phyloP scores from a whole-genome alignment of 2,113 vertebrate species.

The Peromyscus leucopus region DNA sequence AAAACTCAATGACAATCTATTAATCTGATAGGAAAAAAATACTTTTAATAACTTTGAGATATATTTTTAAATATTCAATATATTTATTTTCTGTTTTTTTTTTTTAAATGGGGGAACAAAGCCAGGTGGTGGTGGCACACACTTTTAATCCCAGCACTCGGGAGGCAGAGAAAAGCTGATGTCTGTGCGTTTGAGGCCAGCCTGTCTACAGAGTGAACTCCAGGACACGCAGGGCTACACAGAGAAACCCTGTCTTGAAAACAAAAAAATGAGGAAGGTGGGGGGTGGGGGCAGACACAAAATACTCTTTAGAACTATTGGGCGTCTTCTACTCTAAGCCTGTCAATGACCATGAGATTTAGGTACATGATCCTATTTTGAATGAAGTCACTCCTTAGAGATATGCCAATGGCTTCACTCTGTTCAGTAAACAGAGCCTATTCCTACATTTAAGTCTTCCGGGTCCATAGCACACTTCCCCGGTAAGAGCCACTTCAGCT shows the following conservation, averaged over 20 bases:
- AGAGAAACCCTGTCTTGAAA: not conserved
- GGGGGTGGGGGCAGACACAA: not conserved
- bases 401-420: constrained; percentile 33
- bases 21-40: constrained; percentile 29
- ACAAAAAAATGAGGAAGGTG: not conserved
- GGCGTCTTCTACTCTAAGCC: constrained; percentile 17
- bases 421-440: constrained; percentile 58
- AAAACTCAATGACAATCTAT: constrained; percentile 29
- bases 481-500: constrained; percentile 44
- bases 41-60: not conserved
- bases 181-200: not conserved
- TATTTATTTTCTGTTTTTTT: not conserved
- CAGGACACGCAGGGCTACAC: not conserved
- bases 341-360: not conserved
- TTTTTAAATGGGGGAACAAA: not conserved
- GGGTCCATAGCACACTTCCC: not conserved
- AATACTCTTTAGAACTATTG: not conserved
- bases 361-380: not conserved
- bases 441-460: constrained; percentile 38
- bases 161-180: not conserved
- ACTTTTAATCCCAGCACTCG: not conserved
- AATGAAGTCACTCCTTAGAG: constrained; percentile 50
- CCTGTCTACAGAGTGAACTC: not conserved
- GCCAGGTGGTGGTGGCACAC: not conserved
- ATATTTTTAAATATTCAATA: not conserved